phyloP scores from a whole-genome alignment of 2,113 vertebrate genomes.

The Numenius arquata region DNA sequence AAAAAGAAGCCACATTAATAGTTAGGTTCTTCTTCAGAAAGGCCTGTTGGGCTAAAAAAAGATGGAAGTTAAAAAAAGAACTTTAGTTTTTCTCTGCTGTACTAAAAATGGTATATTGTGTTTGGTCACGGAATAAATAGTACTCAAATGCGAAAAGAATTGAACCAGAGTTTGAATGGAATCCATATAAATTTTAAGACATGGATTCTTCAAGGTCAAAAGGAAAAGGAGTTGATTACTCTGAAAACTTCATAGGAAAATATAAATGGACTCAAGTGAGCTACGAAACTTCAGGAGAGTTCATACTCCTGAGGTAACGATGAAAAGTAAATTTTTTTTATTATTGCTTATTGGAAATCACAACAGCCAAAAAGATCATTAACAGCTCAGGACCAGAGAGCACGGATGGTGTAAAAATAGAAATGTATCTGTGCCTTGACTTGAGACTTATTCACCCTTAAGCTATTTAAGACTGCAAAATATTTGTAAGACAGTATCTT shows the following conservation, averaged over 20 bases:
- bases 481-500: slow-evolving; percentile 65
- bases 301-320: neutral
- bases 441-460: slow-evolving; percentile 48
- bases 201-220: neutral
- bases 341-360: slow-evolving; percentile 13
- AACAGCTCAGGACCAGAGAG: neutral
- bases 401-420: slow-evolving; percentile 28
- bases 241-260: neutral
- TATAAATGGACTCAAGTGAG: neutral
- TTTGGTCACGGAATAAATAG: slow-evolving; percentile 40
- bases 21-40: neutral
- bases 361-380: slow-evolving; percentile 11
- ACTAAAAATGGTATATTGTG: slow-evolving; percentile 47
- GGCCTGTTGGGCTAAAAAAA: slow-evolving; percentile 14
- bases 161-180: slow-evolving; percentile 28
- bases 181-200: slow-evolving; percentile 20
- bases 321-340: neutral
- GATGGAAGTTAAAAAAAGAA: neutral
- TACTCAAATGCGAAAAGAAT: neutral
- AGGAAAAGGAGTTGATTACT: slow-evolving; percentile 1
- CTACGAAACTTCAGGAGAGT: neutral
- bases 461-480: slow-evolving; percentile 62
- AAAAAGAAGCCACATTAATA: neutral
- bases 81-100: neutral
- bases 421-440: slow-evolving; percentile 29